Conservation (phyloP, 2,113 vertebrate species). For the Indicator maculatus region DNA sequence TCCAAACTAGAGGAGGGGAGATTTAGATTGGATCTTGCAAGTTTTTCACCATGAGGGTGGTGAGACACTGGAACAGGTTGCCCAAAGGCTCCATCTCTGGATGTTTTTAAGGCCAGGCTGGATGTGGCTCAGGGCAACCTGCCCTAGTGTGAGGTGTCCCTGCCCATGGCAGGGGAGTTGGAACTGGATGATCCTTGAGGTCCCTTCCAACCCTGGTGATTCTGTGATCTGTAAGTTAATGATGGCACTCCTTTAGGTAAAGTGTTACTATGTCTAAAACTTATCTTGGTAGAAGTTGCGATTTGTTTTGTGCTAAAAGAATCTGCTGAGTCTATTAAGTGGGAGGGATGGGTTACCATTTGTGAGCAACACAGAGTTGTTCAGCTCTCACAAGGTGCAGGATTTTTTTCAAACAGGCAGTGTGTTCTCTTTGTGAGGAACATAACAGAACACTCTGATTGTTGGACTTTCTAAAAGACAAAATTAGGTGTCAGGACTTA, state of each 20-base stretch:
- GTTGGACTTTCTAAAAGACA: not conserved
- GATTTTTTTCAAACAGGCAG: not conserved
- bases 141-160: too few relatives aligned
- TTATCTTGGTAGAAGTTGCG: not conserved
- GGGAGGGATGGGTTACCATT: not conserved
- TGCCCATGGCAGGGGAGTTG: too few relatives aligned
- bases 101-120: too few relatives aligned
- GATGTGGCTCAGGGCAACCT: too few relatives aligned
- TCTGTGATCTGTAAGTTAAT: not conserved
- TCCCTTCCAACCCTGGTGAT: too few relatives aligned
- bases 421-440: not conserved
- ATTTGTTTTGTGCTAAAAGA: not conserved
- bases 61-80: too few relatives aligned
- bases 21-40: too few relatives aligned
- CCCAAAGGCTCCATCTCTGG: too few relatives aligned
- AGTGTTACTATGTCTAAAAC: not conserved
- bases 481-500: not conserved
- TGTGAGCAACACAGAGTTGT: not conserved
- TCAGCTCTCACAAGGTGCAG: rapidly evolving
- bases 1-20: too few relatives aligned
- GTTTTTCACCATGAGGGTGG: too few relatives aligned
- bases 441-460: not conserved
- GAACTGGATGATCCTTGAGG: too few relatives aligned
- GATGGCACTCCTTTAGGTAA: not conserved
- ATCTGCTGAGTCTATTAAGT: not conserved